These are phyloP conservation scores for Byasa hedistus DNA, from an alignment of 2,888 invertebrate species.

Conservation along the genomic window DNA sequence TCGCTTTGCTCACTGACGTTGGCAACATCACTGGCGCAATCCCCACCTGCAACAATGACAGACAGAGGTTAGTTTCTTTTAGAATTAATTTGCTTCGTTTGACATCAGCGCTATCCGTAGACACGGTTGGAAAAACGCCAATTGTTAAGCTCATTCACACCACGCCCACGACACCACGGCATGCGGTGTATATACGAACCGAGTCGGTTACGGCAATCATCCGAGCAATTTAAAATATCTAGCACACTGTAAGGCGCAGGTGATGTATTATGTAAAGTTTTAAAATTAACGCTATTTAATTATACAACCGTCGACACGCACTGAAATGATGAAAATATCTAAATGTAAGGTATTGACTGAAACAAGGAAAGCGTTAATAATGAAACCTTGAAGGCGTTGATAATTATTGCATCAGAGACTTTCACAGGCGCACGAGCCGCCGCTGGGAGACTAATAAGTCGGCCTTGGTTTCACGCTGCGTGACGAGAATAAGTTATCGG, in stretches of 20 bases:
- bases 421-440: slow-evolving; percentile 39
- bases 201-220: slow-evolving; percentile 33
- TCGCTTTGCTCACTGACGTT: slow-evolving; percentile 66
- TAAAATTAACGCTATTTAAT: not conserved
- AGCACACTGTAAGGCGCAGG: slow-evolving; percentile 6
- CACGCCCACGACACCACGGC: slow-evolving; percentile 59
- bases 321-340: slow-evolving; percentile 30
- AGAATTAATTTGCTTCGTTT: slow-evolving; percentile 31
- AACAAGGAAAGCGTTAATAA: slow-evolving; percentile 35
- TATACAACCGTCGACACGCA: not conserved
- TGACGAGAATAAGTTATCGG: slow-evolving; percentile 42
- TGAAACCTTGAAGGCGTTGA: slow-evolving; percentile 39
- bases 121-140: slow-evolving; percentile 69
- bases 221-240: slow-evolving; percentile 30
- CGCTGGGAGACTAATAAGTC: slow-evolving; percentile 36
- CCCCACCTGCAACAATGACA: slow-evolving; percentile 69
- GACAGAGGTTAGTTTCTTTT: slow-evolving; percentile 14
- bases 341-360: slow-evolving; percentile 25
- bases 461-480: slow-evolving; percentile 38
- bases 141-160: slow-evolving; percentile 71
- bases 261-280: slow-evolving; percentile 10
- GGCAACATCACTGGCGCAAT: slow-evolving; percentile 70
- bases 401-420: slow-evolving; percentile 45
- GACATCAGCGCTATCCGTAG: slow-evolving; percentile 56
- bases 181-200: slow-evolving; percentile 44